phyloP scores from a whole-genome alignment of 2,888 invertebrate genomes.

The Stratiomys singularior region DNA sequence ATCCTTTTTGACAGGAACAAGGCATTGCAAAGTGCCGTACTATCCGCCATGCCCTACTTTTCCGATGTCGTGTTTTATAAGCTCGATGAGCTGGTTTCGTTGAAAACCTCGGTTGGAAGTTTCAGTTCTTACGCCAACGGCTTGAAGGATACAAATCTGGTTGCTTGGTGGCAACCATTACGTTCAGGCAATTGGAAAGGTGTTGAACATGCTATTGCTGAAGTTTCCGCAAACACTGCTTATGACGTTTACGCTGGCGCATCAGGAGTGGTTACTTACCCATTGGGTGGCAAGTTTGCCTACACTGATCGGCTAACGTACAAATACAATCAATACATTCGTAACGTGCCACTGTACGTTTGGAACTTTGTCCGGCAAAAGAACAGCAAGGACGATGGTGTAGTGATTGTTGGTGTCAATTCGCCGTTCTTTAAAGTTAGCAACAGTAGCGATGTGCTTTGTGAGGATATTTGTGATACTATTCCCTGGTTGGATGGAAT shows the following conservation, averaged over 20 bases:
- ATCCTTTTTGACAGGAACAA: neutral
- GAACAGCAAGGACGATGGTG: conserved; percentile 1
- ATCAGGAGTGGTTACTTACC: neutral
- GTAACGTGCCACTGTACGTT: conserved; percentile 26
- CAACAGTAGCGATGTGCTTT: neutral
- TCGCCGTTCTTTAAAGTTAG: conserved; percentile 32
- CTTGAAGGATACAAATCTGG: neutral
- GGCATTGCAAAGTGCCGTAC: neutral
- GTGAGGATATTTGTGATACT: conserved; percentile 27
- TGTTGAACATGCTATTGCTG: conserved; percentile 25
- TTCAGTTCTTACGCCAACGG: neutral
- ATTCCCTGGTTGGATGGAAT: conserved; percentile 8
- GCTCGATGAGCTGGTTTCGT: neutral
- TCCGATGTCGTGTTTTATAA: neutral
- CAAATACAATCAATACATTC: neutral
- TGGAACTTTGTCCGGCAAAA: conserved; percentile 30
- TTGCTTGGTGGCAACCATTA: conserved; percentile 33
- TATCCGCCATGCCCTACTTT: neutral
- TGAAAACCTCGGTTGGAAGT: neutral
- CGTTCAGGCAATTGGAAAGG: conserved; percentile 30
- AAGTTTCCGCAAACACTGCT: neutral
- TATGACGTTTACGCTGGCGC: conserved; percentile 39
- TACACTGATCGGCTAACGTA: conserved; percentile 16
- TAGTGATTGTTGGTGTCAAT: conserved; percentile 39
- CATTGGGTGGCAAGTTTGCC: neutral